phyloP scores from a whole-genome alignment of 2,888 invertebrate species.

The Rhabditoides inermis region DNA sequence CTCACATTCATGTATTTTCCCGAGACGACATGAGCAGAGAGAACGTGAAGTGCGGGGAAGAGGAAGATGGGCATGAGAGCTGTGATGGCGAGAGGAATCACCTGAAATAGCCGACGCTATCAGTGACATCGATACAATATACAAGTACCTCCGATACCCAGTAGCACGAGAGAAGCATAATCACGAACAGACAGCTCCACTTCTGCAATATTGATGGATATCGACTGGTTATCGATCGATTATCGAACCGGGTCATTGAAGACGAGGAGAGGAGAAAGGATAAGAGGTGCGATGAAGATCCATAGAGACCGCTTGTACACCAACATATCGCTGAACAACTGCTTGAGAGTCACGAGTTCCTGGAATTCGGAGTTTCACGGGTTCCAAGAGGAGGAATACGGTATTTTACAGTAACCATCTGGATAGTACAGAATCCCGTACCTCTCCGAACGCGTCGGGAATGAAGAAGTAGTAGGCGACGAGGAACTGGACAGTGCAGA shows the following conservation, averaged over 20 bases:
- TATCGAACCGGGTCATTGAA: background rate
- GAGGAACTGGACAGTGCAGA: too few species aligned
- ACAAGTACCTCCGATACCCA: slow-evolving; percentile 41
- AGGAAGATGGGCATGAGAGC: slow-evolving; percentile 35
- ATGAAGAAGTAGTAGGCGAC: too few species aligned
- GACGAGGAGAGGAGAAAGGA: slow-evolving; percentile 20
- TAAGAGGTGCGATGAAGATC: slow-evolving; percentile 22
- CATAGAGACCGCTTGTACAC: background rate
- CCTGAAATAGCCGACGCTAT: too few species aligned
- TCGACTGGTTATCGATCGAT: background rate
- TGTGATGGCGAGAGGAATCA: slow-evolving; percentile 37
- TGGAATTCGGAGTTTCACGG: slow-evolving; percentile 24
- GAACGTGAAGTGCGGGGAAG: slow-evolving; percentile 33
- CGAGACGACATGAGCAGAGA: slow-evolving; percentile 23
- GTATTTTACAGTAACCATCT: too few species aligned
- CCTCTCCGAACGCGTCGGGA: too few species aligned
- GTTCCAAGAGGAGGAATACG: too few species aligned
- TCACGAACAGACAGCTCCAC: slow-evolving; percentile 31
- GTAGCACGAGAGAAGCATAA: slow-evolving; percentile 33
- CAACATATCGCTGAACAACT: background rate
- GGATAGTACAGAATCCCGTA: too few species aligned
- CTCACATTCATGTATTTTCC: slow-evolving; percentile 33
- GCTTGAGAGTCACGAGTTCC: slow-evolving; percentile 5
- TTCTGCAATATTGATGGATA: slow-evolving; percentile 5
- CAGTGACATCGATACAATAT: too few species aligned